Conservation (phyloP, 2,888 invertebrate genomes). For the Patella pellucida region DNA sequence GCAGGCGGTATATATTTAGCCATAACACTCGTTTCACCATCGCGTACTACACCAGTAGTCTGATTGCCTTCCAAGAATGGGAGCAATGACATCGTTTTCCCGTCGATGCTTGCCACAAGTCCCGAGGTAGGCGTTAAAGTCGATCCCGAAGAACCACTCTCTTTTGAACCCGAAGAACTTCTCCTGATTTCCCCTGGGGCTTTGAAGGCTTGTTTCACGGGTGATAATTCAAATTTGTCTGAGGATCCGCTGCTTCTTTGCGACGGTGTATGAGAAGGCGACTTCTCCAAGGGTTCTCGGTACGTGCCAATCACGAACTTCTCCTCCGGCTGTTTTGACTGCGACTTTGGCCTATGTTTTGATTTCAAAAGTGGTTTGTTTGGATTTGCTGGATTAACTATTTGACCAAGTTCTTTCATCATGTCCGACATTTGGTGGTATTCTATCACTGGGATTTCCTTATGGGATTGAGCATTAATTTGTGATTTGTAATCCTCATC, state of each 20-base stretch:
- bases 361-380: conserved; percentile 29
- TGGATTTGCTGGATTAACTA: conserved; percentile 39
- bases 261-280: conserved; percentile 11
- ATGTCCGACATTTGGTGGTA: conserved; percentile 53
- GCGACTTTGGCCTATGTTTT: conserved; percentile 11
- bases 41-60: not conserved
- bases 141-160: conserved; percentile 55
- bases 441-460: conserved; percentile 43
- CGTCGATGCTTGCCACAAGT: conserved; percentile 61
- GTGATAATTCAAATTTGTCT: conserved; percentile 22
- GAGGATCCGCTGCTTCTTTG: conserved; percentile 31
- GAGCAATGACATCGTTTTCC: conserved; percentile 60
- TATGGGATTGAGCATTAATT: conserved; percentile 23
- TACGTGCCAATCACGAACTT: conserved; percentile 60
- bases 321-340: conserved; percentile 36
- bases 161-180: conserved; percentile 50
- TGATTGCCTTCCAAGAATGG: conserved; percentile 26
- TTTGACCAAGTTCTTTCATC: conserved; percentile 51
- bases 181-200: conserved; percentile 39
- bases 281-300: conserved; percentile 51
- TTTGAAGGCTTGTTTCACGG: conserved; percentile 20
- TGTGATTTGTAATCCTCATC: conserved; percentile 20
- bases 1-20: conserved; percentile 1
- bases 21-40: conserved; percentile 9
- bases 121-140: conserved; percentile 58